Conservation (phyloP, 2,888 invertebrate species). For the Eudasyphora cyanicolor region DNA sequence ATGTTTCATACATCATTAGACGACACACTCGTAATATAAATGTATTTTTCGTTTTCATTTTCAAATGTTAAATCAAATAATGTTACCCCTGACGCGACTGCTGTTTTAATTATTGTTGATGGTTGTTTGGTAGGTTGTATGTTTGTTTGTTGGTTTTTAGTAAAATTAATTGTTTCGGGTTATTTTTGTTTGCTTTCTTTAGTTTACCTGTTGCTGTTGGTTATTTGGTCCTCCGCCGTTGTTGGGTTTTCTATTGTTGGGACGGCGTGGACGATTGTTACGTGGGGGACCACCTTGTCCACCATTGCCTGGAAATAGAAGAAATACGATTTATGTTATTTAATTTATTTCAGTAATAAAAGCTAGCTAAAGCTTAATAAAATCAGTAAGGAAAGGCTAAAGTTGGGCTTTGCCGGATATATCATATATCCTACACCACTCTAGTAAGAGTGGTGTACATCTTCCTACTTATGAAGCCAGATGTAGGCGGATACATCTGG, state of each 20-base stretch:
- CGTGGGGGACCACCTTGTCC: conserved; percentile 81
- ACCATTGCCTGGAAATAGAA: conserved; percentile 64
- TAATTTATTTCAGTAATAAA: conserved; percentile 5
- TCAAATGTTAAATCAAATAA: conserved; percentile 31
- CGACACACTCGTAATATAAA: not conserved
- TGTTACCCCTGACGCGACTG: conserved; percentile 54
- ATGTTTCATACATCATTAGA: conserved; percentile 27
- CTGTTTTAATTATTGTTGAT: conserved; percentile 52
- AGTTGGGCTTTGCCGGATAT: too few relatives aligned
- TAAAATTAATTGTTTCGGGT: conserved; percentile 25
- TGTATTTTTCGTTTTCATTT: conserved; percentile 25
- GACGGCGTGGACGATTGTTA: conserved; percentile 75
- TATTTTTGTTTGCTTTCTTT: conserved; percentile 65
- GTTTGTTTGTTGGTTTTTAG: conserved; percentile 40
- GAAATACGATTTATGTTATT: conserved; percentile 4
- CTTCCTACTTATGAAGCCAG: too few relatives aligned
- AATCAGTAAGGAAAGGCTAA: too few relatives aligned
- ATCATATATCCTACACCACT: too few relatives aligned
- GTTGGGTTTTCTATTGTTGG: conserved; percentile 74
- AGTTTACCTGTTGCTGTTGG: conserved; percentile 79
- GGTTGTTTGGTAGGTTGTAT: conserved; percentile 24
- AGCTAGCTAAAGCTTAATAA: too few relatives aligned
- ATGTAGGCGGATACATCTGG: too few relatives aligned
- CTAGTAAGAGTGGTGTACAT: too few relatives aligned
- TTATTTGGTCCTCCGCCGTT: conserved; percentile 75